Evolutionary conservation across 1,140 invertebrate genomes (phyloP), one percentile per base, ranked within the genome.

Genomic region (Drosophila equinoxialis): DNA sequence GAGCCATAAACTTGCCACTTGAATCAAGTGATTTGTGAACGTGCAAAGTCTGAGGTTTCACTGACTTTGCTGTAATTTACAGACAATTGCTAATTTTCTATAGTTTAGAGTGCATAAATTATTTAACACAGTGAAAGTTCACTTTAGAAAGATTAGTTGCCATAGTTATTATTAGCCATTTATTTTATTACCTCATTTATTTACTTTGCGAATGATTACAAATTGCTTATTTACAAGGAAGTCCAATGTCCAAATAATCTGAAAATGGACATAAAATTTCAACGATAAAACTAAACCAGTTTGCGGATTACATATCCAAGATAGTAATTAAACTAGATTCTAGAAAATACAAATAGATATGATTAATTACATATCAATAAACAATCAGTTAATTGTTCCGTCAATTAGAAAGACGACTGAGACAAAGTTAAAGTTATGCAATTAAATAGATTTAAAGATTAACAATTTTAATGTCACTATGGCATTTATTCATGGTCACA

Each of bases 71-170:
- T 62, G 58, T 83, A 86, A 77, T 76, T 83, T 65, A 54, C 79
- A 54, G 42, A 42, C 54, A 70, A 54, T 74, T 77, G 73, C 17
- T 67, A 71, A 80, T 77, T 79, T 63, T 58, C 30, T 35, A 10
- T 11, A 23, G 68, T 51, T 82, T 79, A 77, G 79, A 82, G 82
- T 79, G 35, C 83, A 71, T 11, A 58, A 59, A 60, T 73, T 74
- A 59, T 33, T 37, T 11, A 37, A 14, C 6, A 59, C 7, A 71
- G 61, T 39, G 60, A 77, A 64, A 74, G 45, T 72, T 63, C 57
- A 66, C 23, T 55, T 51, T 2, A 54, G 37, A 41, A 64, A 61
- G 69, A 62, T 65, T 59, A 33, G 41, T 42, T 11, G 30, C 35
- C 30, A 62, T 33, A 30, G 33, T 37, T 59, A 59, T 39, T 17